Conservation (phyloP, 2,888 invertebrate genomes). For the Lasioglossum lativentre region DNA sequence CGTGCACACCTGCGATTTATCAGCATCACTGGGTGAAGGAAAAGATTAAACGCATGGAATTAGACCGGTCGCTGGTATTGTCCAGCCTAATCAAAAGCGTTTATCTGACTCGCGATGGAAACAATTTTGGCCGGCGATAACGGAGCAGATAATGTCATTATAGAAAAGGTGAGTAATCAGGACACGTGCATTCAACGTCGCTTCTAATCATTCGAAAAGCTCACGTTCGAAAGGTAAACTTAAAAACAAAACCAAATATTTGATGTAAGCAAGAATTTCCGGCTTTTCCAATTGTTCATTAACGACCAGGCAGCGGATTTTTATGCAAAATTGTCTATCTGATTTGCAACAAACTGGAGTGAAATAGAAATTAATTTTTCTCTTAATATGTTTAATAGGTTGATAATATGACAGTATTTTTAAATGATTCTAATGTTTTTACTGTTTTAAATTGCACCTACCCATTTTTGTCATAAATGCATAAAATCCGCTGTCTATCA, state of each 20-base stretch:
- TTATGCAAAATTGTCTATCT: too few relatives aligned
- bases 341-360: too few relatives aligned
- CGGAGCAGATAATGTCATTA: background rate
- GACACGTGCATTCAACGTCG: background rate
- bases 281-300: background rate
- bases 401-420: too few relatives aligned
- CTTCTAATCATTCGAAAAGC: background rate
- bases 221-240: background rate
- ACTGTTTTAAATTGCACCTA: too few relatives aligned
- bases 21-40: background rate
- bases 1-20: conserved; percentile 52
- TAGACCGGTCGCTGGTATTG: background rate
- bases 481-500: too few relatives aligned
- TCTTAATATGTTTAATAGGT: too few relatives aligned
- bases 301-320: too few relatives aligned
- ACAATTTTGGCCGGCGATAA: background rate
- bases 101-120: background rate
- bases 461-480: too few relatives aligned
- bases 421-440: too few relatives aligned
- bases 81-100: background rate
- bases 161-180: background rate
- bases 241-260: background rate
- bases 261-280: background rate
- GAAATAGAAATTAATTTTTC: too few relatives aligned
- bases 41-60: background rate